phyloP scores from a whole-genome alignment of 2,113 vertebrate genomes.

The Xenus cinereus region DNA sequence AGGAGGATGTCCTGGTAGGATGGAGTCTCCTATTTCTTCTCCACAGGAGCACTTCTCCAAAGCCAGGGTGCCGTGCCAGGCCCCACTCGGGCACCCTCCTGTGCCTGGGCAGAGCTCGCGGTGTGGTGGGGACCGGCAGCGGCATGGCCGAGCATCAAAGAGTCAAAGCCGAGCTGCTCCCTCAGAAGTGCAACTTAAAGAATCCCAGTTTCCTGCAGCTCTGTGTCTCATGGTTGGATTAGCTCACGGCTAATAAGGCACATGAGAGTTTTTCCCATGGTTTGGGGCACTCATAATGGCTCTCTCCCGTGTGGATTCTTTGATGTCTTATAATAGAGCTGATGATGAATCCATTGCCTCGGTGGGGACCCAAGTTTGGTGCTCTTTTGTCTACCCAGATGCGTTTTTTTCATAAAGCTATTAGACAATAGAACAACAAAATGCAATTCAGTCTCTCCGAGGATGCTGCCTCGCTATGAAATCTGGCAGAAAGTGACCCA shows the following conservation, averaged over 20 bases:
- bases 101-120: fast-evolving
- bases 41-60: neutral
- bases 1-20: neutral
- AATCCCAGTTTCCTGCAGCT: neutral
- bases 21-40: neutral
- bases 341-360: slow-evolving; percentile 31
- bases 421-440: neutral
- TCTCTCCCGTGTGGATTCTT: neutral
- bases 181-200: neutral
- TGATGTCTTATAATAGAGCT: neutral
- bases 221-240: slow-evolving; percentile 3
- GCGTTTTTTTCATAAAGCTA: slow-evolving; percentile 13
- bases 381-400: neutral
- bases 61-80: neutral
- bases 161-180: neutral
- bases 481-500: neutral
- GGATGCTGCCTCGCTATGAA: neutral
- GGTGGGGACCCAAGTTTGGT: neutral
- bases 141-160: neutral
- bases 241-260: neutral
- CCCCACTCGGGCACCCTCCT: neutral
- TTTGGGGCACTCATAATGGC: neutral
- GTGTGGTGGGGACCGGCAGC: neutral
- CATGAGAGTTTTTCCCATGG: neutral
- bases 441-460: neutral